A percentile compares a stretch with the other conserved stretches of the same genome.
These are phyloP conservation scores for Pristis pectinata DNA, from an alignment of 2,797 vertebrate species.

Conservation along the genomic window DNA sequence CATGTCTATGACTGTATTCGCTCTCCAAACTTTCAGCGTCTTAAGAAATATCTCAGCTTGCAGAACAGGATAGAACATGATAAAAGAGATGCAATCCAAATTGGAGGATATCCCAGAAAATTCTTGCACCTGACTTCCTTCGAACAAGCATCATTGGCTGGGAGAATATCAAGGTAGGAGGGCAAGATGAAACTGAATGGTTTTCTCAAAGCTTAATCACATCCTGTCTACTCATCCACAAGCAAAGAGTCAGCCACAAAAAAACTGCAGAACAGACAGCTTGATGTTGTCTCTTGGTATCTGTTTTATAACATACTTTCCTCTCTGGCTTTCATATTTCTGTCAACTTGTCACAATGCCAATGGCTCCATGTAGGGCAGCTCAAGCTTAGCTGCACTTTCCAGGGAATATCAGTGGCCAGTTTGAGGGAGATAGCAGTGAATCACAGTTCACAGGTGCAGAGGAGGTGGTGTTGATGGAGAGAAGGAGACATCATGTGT, in stretches of 20 bases:
- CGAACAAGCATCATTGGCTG: background rate
- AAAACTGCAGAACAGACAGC: no score
- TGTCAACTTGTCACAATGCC: background rate
- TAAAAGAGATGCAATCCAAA: no score
- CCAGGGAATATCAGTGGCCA: background rate
- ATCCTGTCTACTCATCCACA: background rate
- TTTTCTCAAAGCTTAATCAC: background rate
- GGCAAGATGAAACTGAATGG: background rate
- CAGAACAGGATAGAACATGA: no score
- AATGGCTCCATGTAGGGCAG: background rate
- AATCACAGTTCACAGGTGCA: background rate
- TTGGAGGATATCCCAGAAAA: no score
- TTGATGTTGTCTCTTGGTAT: background rate
- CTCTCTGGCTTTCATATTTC: background rate
- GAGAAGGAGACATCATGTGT: background rate
- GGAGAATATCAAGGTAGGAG: background rate
- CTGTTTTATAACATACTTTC: background rate
- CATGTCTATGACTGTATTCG: no score
- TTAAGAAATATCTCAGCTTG: no score
- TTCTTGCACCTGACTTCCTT: background rate
- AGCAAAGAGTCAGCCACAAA: background rate
- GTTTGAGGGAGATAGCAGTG: background rate
- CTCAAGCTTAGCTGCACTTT: background rate
- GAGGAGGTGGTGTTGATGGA: background rate
- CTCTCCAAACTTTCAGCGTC: no score